phyloP scores from a whole-genome alignment of 2,888 invertebrate species.

The Drosophila melanosoma region DNA sequence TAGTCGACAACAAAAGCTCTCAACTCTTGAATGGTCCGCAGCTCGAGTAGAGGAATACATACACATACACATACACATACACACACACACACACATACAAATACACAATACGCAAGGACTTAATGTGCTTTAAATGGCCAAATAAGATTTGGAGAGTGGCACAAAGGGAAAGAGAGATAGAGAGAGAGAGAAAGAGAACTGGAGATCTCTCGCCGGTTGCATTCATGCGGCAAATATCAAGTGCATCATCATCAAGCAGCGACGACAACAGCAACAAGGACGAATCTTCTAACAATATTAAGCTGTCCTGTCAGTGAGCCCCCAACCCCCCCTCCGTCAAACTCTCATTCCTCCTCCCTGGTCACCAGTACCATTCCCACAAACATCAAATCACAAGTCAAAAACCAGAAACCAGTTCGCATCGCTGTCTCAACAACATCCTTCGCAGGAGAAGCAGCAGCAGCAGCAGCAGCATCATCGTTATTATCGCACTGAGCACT shows the following conservation, averaged over 20 bases:
- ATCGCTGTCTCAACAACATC: conserved; percentile 46
- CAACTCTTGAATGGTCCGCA: conserved; percentile 53
- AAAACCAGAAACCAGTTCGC: conserved; percentile 18
- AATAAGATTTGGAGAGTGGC: not conserved
- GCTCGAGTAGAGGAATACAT: conserved; percentile 20
- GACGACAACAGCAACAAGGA: conserved; percentile 52
- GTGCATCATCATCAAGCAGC: conserved; percentile 74
- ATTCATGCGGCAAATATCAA: conserved; percentile 79
- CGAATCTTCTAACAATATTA: conserved; percentile 59
- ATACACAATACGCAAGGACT: conserved; percentile 31
- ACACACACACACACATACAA: conserved; percentile 14
- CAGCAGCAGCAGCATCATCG: conserved; percentile 59
- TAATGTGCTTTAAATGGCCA: conserved; percentile 78
- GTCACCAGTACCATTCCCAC: conserved; percentile 11
- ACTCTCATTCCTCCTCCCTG: not conserved
- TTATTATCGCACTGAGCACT: conserved; percentile 79
- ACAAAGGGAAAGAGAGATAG: not conserved
- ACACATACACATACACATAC: conserved; percentile 6
- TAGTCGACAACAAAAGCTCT: conserved; percentile 50
- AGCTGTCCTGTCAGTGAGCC: conserved; percentile 27
- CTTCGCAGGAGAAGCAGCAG: conserved; percentile 41
- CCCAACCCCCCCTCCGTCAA: conserved; percentile 1
- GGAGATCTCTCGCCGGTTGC: conserved; percentile 40
- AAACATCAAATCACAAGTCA: conserved; percentile 38
- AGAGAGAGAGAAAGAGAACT: not conserved